Evolutionary conservation across 1,140 invertebrate genomes (phyloP), one percentile per base, ranked within the genome.

Genomic region (Ostrea denselamellosa): DNA sequence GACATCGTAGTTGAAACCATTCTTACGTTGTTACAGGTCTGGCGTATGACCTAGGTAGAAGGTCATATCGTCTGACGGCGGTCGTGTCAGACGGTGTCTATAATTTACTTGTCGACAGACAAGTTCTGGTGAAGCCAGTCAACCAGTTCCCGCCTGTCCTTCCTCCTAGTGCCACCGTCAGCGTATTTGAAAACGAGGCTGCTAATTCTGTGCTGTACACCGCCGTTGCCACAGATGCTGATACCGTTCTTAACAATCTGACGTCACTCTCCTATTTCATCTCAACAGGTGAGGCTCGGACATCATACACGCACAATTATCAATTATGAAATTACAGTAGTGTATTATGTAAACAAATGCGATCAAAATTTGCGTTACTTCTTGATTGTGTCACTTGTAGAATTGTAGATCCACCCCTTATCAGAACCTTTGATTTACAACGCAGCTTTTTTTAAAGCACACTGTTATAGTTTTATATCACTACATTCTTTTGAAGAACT

Each of bases 41-140:
- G 53, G 51, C 22, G 22, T 53, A 83, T 28, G 82, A 53, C 82
- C 82, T 56, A 34, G 68, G 68, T 28, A 28, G 25, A 77, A 77
- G 68, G 25, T 77, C 68, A 77, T 77, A 77, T 77, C 68, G 28
- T 4, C 14, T 77, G 68, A 77, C 68, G 1, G 68, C 25, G 7
- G 9, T 77, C 14, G 25, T 77, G 0, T 77, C 68, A 28, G 68
- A 77, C 25, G 25, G 68, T 77, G 8, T 77, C 25, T 10, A 77
- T 14, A 77, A 17, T 34, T 12, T 77, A 12, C 22, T 17, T 0
- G 25, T 77, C 9, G 5, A 77, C 8, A 10, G 22, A 34, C 22
- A 34, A 14, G 68, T 77, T 9, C 25, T 62, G 17, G 56, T 62
- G 5, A 62, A 25, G 12, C 25, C 68, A 28, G 25, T 34, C 25